Evolutionary conservation across 2,888 invertebrate genomes (phyloP), one percentile per base, ranked within the genome.

Genomic region (Adela reaumurella): DNA sequence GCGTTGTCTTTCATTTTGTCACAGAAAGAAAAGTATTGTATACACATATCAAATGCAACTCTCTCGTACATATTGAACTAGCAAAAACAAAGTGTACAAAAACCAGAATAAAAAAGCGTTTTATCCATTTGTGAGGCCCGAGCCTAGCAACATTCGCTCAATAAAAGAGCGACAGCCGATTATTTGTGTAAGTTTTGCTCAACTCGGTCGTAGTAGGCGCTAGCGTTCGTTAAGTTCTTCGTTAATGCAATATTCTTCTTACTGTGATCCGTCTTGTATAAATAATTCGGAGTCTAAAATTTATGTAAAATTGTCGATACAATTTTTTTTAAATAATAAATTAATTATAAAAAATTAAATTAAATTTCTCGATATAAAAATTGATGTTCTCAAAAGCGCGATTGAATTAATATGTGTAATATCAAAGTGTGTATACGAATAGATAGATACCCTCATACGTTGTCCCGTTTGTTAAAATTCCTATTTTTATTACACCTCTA

Each of bases 401-500:
- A 35, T 35, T 8, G n/a, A n/a, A n/a, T n/a, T n/a, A n/a, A n/a
- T n/a, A n/a, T n/a, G n/a, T n/a, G n/a, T n/a, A n/a, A n/a, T n/a
- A 35, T 35, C 35, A 35, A 24, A 35, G 14, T 35, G 35, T 35
- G 35, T 35, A 35, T 35, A 35, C 35, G 35, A 35, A 14, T 35
- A 35, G 35, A 35, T 35, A 35, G 6, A 35, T 8, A 35, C 35
- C 35, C 35, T 14, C 3, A 6, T 14, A 14, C 3, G 35, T 35
- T 35, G 11, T 35, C 35, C 8, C 35, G n/a, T 35, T 35, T 11
- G 35, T 35, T 35, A 35, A 35, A 14, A 35, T 14, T 14, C 43
- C 17, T 45, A 20, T 45, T 45, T 18, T 45, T 45, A 20, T 45
- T 43, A 43, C 43, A 43, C 17, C 8, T 43, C 19, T 20, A 20